Base-by-base conservation (phyloP, 2,888 invertebrate genomes). In the Macrophya alboannulata region DNA sequence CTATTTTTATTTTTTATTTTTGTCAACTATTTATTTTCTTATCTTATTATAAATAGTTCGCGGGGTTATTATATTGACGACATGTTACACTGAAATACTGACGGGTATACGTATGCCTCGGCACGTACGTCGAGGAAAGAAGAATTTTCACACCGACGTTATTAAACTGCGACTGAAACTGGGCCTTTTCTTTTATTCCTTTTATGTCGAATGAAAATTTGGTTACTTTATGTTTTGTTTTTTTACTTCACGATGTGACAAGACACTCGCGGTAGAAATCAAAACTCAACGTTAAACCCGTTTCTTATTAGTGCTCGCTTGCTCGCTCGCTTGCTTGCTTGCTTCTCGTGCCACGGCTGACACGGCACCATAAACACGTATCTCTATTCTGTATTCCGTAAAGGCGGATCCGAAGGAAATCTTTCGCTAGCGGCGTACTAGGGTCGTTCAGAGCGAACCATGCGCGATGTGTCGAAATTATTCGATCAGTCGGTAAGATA, bases 291-390 rank as follows among this genome's bases (percentile, higher is more conserved):
- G 25, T 51, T 5, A 37, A 62, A 62, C 40, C 15, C 25, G 81
- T 62, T 62, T 1, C 12, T 62, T 62, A 4, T 59, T 21, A 21
- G 59, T 43, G 37, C 40, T 72, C 3, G 31, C 31, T 31, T 31
- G 31, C 3, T 31, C 3, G 31, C 31, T 31, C 3, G 31, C 31
- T 31, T 48, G 43, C 74, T 31, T 74, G 8, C 76, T 21, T 45
- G 76, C 62, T 81, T 81, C 81, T 81, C 62, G 81, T 81, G 81
- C 81, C 81, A 81, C 81, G 62, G 62, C 62, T 81, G 59, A 81
- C 81, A 81, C 81, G 59, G 79, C 79, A 79, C 81, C 81, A 59
- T 81, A 21, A 1, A 51, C 43, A 77, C 68, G 51, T 51, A 55
- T 37, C 25, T 77, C 31, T 31, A 31, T 31, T 8, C 48, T 55